These are phyloP conservation scores for Dryobota labecula DNA, from an alignment of 2,888 invertebrate genomes.

Conservation along the genomic window DNA sequence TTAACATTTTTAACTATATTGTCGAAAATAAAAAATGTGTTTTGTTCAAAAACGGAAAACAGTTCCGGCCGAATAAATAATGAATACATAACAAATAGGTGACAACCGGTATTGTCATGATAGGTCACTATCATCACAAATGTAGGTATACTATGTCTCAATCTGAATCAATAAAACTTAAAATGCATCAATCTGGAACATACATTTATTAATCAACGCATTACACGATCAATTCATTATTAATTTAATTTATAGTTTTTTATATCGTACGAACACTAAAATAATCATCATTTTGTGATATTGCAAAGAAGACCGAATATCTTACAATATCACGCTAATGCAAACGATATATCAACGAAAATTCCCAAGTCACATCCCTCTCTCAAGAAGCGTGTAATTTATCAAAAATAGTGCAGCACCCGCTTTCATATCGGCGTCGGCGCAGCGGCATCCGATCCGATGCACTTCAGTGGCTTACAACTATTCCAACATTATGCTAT, in stretches of 20 bases:
- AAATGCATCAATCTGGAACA: not conserved
- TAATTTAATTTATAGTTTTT: not conserved
- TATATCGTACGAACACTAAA: not conserved
- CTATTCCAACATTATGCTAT: constrained; percentile 53
- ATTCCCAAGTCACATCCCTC: constrained; percentile 20
- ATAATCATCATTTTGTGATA: not conserved
- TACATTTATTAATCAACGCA: not conserved
- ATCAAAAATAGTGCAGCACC: constrained; percentile 53
- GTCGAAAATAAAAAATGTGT: not conserved
- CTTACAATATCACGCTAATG: constrained; percentile 8
- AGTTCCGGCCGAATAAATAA: not conserved
- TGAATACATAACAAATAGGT: not conserved
- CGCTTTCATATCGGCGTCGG: constrained; percentile 58
- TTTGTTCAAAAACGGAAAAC: not conserved
- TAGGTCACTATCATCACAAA: not conserved
- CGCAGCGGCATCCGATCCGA: constrained; percentile 58
- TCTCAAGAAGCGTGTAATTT: constrained; percentile 33
- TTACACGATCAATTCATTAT: not conserved
- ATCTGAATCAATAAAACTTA: not conserved
- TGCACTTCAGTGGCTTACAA: constrained; percentile 57
- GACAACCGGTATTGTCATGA: not conserved
- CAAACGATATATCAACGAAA: constrained; percentile 32
- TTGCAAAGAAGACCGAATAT: not conserved
- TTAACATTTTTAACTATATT: not conserved
- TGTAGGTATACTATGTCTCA: not conserved